These are phyloP conservation scores for Hetaerina titia DNA, from an alignment of 2,888 invertebrate species.

Conservation along the genomic window DNA sequence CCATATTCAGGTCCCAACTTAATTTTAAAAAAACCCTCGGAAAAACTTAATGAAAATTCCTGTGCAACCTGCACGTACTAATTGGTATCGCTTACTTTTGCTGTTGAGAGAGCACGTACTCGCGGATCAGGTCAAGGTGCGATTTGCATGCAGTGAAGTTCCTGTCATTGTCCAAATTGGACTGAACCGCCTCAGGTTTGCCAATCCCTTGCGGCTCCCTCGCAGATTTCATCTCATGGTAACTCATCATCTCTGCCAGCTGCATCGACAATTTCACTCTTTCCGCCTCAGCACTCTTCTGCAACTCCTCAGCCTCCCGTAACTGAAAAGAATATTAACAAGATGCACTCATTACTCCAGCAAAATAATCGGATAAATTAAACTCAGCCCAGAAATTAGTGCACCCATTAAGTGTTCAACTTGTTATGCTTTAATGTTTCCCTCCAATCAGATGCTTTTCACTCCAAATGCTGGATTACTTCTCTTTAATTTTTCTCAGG, in stretches of 20 bases:
- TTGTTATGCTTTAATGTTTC: too few species aligned
- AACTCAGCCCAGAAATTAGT: too few species aligned
- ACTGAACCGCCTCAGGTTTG: not conserved
- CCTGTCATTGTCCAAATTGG: not conserved
- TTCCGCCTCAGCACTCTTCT: not conserved
- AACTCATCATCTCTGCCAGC: not conserved
- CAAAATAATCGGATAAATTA: too few species aligned
- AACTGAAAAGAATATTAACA: not conserved
- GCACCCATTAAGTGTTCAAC: too few species aligned
- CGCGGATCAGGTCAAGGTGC: not conserved
- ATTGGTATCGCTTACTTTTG: slow-evolving; percentile 8
- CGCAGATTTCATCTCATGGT: not conserved
- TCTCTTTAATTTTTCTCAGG: too few species aligned
- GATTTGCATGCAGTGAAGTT: not conserved
- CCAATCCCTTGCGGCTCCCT: not conserved
- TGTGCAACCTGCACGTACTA: too few species aligned
- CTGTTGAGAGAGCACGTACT: slow-evolving; percentile 5
- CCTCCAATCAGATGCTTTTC: too few species aligned
- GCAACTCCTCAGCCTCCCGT: not conserved
- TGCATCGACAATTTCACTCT: not conserved
- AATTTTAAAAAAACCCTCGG: too few species aligned
- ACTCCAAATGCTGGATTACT: too few species aligned
- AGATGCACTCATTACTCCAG: not conserved
- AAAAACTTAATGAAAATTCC: too few species aligned
- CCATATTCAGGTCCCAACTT: too few species aligned